Percentiles rank a stretch among this genome's conserved stretches.
Conservation (phyloP, 1,140 invertebrate genomes). For the Zaprionus capensis region DNA sequence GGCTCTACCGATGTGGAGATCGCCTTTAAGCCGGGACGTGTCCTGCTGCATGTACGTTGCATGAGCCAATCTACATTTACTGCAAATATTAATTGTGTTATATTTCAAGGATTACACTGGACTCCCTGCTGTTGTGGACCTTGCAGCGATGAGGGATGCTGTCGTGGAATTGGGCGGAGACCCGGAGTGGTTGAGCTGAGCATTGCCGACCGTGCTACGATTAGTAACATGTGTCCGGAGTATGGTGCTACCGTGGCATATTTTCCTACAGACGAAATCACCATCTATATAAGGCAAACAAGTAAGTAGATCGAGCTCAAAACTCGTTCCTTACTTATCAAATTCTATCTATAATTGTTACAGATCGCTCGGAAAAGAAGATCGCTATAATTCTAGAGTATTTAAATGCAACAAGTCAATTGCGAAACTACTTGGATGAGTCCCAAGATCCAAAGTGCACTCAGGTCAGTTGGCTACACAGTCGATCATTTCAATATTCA, state of each 20-base stretch:
- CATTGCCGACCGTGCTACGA: conserved; percentile 97
- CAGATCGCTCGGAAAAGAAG: not conserved
- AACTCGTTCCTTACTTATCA: too few relatives aligned
- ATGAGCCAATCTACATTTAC: not conserved
- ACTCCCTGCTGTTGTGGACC: conserved; percentile 98
- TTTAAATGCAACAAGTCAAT: not conserved
- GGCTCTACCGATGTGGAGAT: conserved; percentile 92
- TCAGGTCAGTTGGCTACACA: not conserved
- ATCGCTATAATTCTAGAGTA: not conserved
- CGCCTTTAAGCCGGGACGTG: conserved; percentile 97
- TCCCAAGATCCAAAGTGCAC: not conserved
- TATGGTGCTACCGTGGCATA: conserved; percentile 98
- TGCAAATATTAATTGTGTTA: not conserved
- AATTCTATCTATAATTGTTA: not conserved
- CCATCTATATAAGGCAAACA: conserved; percentile 95
- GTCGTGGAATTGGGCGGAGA: conserved; percentile 94
- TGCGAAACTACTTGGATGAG: not conserved
- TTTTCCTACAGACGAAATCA: conserved; percentile 96
- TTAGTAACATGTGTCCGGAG: conserved; percentile 99
- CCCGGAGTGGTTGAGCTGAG: conserved; percentile 94
- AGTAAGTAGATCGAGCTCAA: conserved; percentile 84
- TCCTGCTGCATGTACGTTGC: conserved; percentile 93
- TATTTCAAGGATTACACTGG: conserved; percentile 93
- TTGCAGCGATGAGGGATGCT: conserved; percentile 99
- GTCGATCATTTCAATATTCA: not conserved